phyloP scores from a whole-genome alignment of 2,888 invertebrate genomes.

The Willowsia nigromaculata region DNA sequence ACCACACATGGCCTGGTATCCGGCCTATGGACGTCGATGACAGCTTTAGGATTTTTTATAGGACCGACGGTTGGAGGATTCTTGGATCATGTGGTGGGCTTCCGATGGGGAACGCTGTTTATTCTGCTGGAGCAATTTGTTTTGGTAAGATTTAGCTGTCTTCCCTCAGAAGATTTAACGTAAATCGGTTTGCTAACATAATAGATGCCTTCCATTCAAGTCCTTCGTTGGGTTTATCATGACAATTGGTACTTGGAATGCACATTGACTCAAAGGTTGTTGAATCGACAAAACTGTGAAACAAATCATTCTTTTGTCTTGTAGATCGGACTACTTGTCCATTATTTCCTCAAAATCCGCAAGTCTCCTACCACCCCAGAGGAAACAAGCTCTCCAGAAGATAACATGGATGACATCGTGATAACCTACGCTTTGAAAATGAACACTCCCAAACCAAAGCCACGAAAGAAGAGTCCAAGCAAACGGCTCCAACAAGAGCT shows the following conservation, averaged over 20 bases:
- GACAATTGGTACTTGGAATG: too few relatives aligned
- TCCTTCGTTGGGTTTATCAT: too few relatives aligned
- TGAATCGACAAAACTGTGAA: too few relatives aligned
- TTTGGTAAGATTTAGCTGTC: constrained; percentile 84
- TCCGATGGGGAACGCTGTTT: constrained; percentile 86
- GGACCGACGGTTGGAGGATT: constrained; percentile 79
- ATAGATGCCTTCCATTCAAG: too few relatives aligned
- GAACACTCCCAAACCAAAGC: constrained; percentile 14
- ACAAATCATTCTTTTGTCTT: too few relatives aligned
- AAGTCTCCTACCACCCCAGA: too few relatives aligned
- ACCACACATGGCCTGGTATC: constrained; percentile 94
- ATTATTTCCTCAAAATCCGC: neutral
- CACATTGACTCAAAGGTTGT: too few relatives aligned
- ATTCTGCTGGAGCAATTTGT: constrained; percentile 85
- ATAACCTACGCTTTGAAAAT: constrained; percentile 39
- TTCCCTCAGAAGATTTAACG: too few relatives aligned
- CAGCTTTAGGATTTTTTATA: constrained; percentile 90
- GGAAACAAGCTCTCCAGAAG: neutral
- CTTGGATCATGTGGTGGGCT: constrained; percentile 80
- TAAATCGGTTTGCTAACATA: too few relatives aligned
- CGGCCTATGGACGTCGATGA: constrained; percentile 94
- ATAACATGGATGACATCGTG: constrained; percentile 28
- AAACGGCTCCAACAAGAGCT: too few relatives aligned
- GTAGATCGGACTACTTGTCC: neutral
- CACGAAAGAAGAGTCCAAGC: neutral